A percentile compares a stretch with the other conserved stretches of the same genome.
These are phyloP conservation scores for Astyanax mexicanus DNA, from an alignment of 2,797 vertebrate genomes.

Conservation along the genomic window DNA sequence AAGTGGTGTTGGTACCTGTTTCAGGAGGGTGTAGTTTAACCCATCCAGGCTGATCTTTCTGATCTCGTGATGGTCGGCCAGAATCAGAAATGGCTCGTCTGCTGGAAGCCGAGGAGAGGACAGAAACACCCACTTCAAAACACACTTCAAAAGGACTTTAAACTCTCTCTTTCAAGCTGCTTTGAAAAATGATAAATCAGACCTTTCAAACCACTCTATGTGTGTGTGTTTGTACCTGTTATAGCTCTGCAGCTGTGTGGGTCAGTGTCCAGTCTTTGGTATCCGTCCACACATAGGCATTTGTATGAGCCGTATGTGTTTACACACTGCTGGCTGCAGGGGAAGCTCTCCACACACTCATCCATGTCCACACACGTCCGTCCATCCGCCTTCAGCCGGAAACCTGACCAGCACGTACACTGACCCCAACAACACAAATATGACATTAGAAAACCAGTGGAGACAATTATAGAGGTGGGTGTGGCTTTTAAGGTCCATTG, in stretches of 20 bases:
- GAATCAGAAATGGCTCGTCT: conserved; percentile 96
- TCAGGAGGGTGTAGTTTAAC: conserved; percentile 96
- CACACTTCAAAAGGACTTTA: neutral
- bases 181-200: neutral
- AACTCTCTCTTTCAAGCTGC: neutral
- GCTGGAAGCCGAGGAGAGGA: conserved; percentile 71
- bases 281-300: conserved; percentile 92
- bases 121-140: neutral
- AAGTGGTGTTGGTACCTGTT: conserved; percentile 84
- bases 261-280: conserved; percentile 85
- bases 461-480: no score
- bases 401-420: conserved; percentile 98
- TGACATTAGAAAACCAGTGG: no score
- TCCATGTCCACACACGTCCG: conserved; percentile 94
- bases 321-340: conserved; percentile 96
- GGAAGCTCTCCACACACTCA: conserved; percentile 90
- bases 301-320: conserved; percentile 96
- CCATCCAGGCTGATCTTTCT: conserved; percentile 96
- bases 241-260: conserved; percentile 91
- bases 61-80: conserved; percentile 98
- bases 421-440: conserved; percentile 54
- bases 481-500: no score
- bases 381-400: conserved; percentile 93
- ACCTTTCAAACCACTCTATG: no score
- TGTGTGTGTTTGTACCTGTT: conserved; percentile 79